Percentiles rank a stretch among this genome's conserved stretches.
phyloP scores from a whole-genome alignment of 2,797 vertebrate species.

The Pterois miles region DNA sequence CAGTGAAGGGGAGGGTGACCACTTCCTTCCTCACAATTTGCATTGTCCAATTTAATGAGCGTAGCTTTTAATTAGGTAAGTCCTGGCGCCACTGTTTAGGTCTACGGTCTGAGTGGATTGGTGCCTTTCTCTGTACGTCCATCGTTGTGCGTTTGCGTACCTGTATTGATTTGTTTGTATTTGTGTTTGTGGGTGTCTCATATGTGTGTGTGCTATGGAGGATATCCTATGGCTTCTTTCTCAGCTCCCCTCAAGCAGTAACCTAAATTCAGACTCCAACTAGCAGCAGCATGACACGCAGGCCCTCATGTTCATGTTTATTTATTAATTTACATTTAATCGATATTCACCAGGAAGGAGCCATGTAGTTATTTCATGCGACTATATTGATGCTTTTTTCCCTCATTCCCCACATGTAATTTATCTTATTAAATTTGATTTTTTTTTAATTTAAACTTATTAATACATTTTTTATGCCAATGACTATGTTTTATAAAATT shows the following conservation, averaged over 20 bases:
- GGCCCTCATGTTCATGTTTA: slow-evolving; percentile 15
- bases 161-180: neutral
- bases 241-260: slow-evolving; percentile 34
- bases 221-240: slow-evolving; percentile 8
- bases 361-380: neutral
- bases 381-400: neutral
- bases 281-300: slow-evolving; percentile 13
- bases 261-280: slow-evolving; percentile 53
- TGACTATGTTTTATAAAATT: no score
- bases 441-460: no score
- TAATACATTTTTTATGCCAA: no score
- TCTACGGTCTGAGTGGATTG: slow-evolving; percentile 5
- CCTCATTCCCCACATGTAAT: neutral
- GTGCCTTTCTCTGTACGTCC: neutral
- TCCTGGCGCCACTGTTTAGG: slow-evolving; percentile 23
- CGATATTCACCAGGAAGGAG: neutral
- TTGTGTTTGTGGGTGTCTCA: neutral
- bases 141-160: neutral
- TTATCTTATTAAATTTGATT: neutral
- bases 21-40: slow-evolving; percentile 24
- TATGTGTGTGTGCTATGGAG: neutral
- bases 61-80: slow-evolving; percentile 70
- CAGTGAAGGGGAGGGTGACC: neutral
- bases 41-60: slow-evolving; percentile 61
- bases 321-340: neutral